Percentiles rank a stretch among this genome's conserved stretches.
phyloP scores from a whole-genome alignment of 2,113 vertebrate species.

The Numenius arquata region DNA sequence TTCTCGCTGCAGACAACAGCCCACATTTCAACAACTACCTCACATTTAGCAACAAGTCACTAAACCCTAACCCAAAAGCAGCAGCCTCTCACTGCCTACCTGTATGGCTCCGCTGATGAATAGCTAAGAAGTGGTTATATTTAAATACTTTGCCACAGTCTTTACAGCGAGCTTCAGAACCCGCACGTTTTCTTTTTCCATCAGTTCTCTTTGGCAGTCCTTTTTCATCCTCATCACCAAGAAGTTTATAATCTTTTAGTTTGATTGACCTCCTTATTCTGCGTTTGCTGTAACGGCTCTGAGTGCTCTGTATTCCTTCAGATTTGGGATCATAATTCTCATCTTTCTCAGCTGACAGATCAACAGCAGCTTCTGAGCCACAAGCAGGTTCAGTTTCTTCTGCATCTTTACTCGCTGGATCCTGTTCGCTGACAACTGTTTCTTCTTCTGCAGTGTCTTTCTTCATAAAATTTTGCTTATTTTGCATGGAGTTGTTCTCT shows the following conservation, averaged over 20 bases:
- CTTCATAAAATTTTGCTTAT: slow-evolving; percentile 64
- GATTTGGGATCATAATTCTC: slow-evolving; percentile 75
- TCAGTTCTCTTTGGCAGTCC: slow-evolving; percentile 74
- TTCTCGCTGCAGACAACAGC: not conserved
- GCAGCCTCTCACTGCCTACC: slow-evolving; percentile 71
- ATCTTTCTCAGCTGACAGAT: slow-evolving; percentile 64
- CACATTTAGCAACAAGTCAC: not conserved
- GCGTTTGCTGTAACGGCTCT: slow-evolving; percentile 84
- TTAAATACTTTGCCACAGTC: slow-evolving; percentile 94
- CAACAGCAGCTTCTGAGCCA: slow-evolving; percentile 21
- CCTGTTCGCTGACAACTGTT: slow-evolving; percentile 2
- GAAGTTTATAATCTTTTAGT: slow-evolving; percentile 85
- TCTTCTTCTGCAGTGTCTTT: not conserved
- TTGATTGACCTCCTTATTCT: slow-evolving; percentile 85
- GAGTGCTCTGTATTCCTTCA: slow-evolving; percentile 40
- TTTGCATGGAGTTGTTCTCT: slow-evolving; percentile 74
- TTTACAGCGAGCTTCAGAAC: slow-evolving; percentile 85
- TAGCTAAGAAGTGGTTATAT: slow-evolving; percentile 88
- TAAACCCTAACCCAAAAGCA: not conserved
- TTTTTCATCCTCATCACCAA: slow-evolving; percentile 72
- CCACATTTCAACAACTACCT: not conserved
- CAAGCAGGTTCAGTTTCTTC: slow-evolving; percentile 26
- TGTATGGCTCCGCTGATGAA: slow-evolving; percentile 92
- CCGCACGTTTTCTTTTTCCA: slow-evolving; percentile 78
- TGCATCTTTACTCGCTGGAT: not conserved